Percentiles rank a stretch among this genome's conserved stretches.
Conservation (phyloP, 2,888 invertebrate species). For the Augiades crinisus region DNA sequence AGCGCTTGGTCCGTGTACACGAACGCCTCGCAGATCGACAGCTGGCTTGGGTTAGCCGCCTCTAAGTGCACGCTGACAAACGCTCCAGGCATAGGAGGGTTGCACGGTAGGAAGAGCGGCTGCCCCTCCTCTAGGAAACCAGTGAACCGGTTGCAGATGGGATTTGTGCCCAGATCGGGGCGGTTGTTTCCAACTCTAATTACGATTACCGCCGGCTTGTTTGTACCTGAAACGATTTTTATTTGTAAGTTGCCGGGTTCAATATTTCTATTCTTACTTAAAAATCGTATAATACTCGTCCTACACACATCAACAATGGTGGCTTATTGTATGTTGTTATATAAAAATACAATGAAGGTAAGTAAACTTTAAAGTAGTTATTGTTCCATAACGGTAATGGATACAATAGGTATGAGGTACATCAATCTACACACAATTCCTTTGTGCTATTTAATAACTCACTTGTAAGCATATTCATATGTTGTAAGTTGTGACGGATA, state of each 20-base stretch:
- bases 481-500: background rate
- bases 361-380: background rate
- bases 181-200: constrained; percentile 96
- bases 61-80: constrained; percentile 96
- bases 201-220: constrained; percentile 91
- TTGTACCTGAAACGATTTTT: constrained; percentile 78
- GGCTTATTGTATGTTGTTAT: too few relatives aligned
- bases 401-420: background rate
- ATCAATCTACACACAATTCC: background rate
- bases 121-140: constrained; percentile 94
- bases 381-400: background rate
- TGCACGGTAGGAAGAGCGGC: constrained; percentile 95
- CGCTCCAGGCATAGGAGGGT: constrained; percentile 97
- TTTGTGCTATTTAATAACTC: constrained; percentile 1
- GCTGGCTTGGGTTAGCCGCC: constrained; percentile 85
- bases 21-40: constrained; percentile 96
- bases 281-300: too few relatives aligned
- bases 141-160: constrained; percentile 94
- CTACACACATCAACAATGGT: too few relatives aligned
- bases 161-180: constrained; percentile 95
- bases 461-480: background rate
- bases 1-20: constrained; percentile 95
- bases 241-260: too few relatives aligned
- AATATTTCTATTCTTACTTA: too few relatives aligned
- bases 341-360: background rate